Conservation (phyloP, 2,888 invertebrate species). For the Neuroscelio doddi region DNA sequence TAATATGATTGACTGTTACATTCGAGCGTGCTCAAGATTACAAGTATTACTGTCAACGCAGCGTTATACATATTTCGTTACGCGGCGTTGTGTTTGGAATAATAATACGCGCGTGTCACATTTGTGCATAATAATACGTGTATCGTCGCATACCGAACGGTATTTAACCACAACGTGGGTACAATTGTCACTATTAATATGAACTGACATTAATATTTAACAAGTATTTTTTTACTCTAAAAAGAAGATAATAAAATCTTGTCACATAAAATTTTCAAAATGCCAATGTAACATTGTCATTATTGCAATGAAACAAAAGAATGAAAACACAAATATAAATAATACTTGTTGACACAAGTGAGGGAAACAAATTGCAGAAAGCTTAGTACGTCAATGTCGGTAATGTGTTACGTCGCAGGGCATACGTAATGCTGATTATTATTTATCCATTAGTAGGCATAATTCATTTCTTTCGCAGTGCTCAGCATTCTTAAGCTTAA, state of each 20-base stretch:
- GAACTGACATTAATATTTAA: no score
- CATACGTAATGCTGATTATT: conserved; percentile 21
- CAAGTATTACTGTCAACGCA: conserved; percentile 10
- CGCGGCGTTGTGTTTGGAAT: conserved; percentile 11
- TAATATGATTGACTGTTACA: conserved; percentile 5
- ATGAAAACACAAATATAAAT: no score
- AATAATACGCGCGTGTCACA: conserved; percentile 12
- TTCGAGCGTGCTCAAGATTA: conserved; percentile 5
- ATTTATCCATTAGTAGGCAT: conserved; percentile 40
- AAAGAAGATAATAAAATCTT: no score
- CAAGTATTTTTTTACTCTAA: no score
- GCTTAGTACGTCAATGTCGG: no score
- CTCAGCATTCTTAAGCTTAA: conserved; percentile 13
- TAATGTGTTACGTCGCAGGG: no score
- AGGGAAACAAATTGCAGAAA: no score
- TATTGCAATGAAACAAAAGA: no score
- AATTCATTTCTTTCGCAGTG: conserved; percentile 30
- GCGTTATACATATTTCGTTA: conserved; percentile 11
- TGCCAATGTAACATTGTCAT: no score
- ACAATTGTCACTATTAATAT: background rate
- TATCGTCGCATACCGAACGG: conserved; percentile 11
- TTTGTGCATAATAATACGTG: background rate
- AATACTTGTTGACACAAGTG: no score
- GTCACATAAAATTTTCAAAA: no score
- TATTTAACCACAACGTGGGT: background rate